Evolutionary conservation across 2,113 vertebrate genomes (phyloP).

Genomic region (Tachysurus vachellii): DNA sequence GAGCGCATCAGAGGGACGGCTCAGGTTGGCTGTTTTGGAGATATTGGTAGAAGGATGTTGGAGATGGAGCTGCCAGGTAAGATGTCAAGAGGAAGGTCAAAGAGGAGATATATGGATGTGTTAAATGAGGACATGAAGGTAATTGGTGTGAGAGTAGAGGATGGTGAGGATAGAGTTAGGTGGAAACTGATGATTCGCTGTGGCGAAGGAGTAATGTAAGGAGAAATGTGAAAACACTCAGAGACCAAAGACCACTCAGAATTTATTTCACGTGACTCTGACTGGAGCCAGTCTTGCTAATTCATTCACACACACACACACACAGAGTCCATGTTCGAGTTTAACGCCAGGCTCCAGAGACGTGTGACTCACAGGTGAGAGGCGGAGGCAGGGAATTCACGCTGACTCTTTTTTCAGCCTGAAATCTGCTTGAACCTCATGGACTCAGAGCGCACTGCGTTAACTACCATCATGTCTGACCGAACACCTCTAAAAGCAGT

Average conservation of each 20-base stretch:
- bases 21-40: too few relatives aligned
- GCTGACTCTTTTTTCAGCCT: background rate
- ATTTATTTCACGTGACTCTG: background rate
- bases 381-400: background rate
- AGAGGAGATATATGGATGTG: too few relatives aligned
- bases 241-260: background rate
- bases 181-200: too few relatives aligned
- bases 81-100: too few relatives aligned
- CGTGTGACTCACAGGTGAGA: conserved; percentile 3
- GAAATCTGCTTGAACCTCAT: background rate
- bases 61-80: too few relatives aligned
- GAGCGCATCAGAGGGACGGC: too few relatives aligned
- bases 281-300: background rate
- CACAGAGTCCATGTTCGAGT: background rate
- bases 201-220: too few relatives aligned
- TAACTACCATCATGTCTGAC: conserved; percentile 1
- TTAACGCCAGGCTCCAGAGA: background rate
- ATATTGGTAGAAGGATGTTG: too few relatives aligned
- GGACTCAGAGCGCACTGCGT: background rate
- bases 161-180: too few relatives aligned
- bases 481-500: conserved; percentile 37
- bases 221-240: too few relatives aligned
- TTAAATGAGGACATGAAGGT: too few relatives aligned
- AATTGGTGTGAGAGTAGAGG: too few relatives aligned
- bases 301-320: background rate